Evolutionary conservation across 1,140 invertebrate genomes (phyloP), one percentile per base, ranked within the genome.

Genomic region (Helicoverpa zea): DNA sequence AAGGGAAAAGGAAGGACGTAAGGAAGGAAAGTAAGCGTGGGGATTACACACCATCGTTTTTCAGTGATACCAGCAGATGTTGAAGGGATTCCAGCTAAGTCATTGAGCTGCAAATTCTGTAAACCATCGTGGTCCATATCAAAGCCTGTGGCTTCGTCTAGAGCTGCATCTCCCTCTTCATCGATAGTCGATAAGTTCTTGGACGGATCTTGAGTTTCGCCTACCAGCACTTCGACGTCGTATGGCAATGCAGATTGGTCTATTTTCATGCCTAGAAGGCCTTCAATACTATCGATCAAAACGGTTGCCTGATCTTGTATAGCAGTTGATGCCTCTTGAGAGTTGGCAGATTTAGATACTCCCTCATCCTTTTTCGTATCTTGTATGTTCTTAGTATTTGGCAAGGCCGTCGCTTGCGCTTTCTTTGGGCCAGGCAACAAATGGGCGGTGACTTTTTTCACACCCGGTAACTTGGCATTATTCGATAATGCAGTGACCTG

Each of bases 1-100:
- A 43, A 16, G 1, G 35, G 13, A 23, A 23, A 23, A 23, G 30
- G 35, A 64, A 49, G 35, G 14, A 49, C 9, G 7, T 10, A n/a
- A 5, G 2, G 14, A 14, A 58, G 30, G n/a, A 43, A 64, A 64
- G 12, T 9, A 43, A 7, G 14, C 5, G 23, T 23, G 18, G 30
- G 29, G 35, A 29, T 43, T 66, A 66, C 63, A 66, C 35, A 66
- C 63, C 63, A 47, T 66, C 63, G 5, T 11, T 23, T 18, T 9
- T 64, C 14, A 47, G 13, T 16, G 5, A 1, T 47, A 64, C 12
- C 14, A 43, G 61, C 0, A 4, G 35, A 16, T 18, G 10, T 18
- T 16, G 63, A n/a, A 4, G n/a, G 5, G 4, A 66, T 11, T 66
- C 16, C n/a, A 18, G 56, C 18, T 58, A 43, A 43, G 9, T 18